Percentiles rank a stretch among this genome's conserved stretches.
Conservation (phyloP, 2,113 vertebrate genomes). For the Pyrgilauda ruficollis region DNA sequence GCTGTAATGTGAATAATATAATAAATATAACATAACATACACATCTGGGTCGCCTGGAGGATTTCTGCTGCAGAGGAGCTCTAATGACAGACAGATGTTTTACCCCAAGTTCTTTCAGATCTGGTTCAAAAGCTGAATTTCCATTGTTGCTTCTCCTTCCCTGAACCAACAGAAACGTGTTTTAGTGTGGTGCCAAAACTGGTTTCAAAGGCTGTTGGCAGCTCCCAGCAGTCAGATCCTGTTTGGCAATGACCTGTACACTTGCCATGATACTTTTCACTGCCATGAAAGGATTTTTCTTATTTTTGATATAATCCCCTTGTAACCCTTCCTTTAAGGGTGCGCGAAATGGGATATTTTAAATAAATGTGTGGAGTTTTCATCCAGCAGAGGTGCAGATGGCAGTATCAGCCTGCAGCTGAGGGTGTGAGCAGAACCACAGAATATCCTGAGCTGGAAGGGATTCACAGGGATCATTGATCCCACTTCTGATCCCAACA, state of each 20-base stretch:
- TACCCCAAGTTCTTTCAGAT: neutral
- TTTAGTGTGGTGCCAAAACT: neutral
- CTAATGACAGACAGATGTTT: constrained; percentile 18
- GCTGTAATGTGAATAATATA: neutral
- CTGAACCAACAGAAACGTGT: neutral
- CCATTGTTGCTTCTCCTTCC: neutral
- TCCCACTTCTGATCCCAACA: neutral
- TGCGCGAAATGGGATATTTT: neutral
- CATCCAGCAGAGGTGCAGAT: neutral
- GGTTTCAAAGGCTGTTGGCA: neutral
- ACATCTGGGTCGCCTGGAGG: neutral
- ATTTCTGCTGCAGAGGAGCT: neutral
- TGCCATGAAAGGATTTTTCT: neutral
- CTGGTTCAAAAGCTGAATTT: neutral
- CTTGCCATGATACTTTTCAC: neutral
- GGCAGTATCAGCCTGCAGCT: neutral
- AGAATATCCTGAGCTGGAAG: neutral
- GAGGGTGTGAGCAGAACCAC: neutral
- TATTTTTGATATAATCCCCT: neutral
- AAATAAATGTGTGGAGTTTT: neutral
- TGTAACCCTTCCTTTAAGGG: neutral
- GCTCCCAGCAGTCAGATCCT: neutral
- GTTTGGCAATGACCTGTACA: neutral
- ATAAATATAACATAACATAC: neutral
- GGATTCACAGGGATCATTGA: neutral